Base-by-base conservation (phyloP, 2,888 invertebrate species). In the Punctoribates punctum region DNA sequence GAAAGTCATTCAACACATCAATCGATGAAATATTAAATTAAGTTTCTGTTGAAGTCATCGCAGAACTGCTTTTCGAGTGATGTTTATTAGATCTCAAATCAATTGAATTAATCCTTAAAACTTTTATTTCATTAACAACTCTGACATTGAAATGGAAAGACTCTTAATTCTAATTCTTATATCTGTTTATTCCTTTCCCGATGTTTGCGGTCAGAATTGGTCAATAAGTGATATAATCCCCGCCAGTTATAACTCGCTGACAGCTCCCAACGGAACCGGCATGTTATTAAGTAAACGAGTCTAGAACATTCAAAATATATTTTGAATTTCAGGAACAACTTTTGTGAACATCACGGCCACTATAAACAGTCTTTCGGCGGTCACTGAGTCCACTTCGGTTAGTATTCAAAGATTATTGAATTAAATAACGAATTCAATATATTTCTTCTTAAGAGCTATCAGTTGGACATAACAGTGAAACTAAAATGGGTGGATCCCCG, bases 401-500 rank as follows among this genome's bases (percentile, higher is more conserved):
- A 25, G 13, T 23, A 9, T 57, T 54, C 1, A n/a, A 8, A 48
- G 4, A 17, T 17, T 17, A 15, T 48, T 48, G 11, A 48, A 60
- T 60, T 57, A 13, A 3, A 25, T 25, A 62, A 62, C 17, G 6
- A 3, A 1, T 34, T 15, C 5, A 62, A 15, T 6, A 3, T 13
- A n/a, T 34, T 23, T 34, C 34, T 34, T 34, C 34, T 34, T 34
- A 13, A 75, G 75, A 62, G 25, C 17, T 29, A 67, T 70, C n/a
- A 23, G 23, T 46, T 77, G 25, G 77, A 77, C 51, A 17, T 77
- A 23, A 73, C 75, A 11, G 23, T 73, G 11, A 23, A 73, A 17
- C 73, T 75, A 27, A 54, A 72, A 48, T 77, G 77, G 77, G 13
- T 48, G n/a, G 77, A 77, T 62, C 15, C 15, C 6, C 42, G 77